phyloP scores from a whole-genome alignment of 2,797 vertebrate genomes.

The Micromesistius poutassou region DNA sequence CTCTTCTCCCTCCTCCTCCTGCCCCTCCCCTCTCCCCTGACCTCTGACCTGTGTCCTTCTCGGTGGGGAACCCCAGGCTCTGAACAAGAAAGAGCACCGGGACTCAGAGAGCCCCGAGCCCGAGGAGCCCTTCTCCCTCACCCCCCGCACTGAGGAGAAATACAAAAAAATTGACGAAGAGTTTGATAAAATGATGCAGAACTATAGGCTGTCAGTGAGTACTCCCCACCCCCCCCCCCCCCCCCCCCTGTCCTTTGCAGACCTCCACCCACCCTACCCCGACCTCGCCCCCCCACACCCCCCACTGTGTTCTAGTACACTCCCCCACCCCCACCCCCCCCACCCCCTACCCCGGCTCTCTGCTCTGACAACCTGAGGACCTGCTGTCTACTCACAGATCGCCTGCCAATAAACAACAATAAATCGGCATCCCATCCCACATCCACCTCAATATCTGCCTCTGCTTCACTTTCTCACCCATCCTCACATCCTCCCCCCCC shows the following conservation, averaged over 20 bases:
- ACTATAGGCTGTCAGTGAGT: slow-evolving; percentile 99
- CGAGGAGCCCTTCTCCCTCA: slow-evolving; percentile 95
- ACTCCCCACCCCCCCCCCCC: slow-evolving; percentile 54
- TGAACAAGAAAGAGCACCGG: slow-evolving; percentile 99
- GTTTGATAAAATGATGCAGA: slow-evolving; percentile 99
- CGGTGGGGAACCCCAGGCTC: slow-evolving; percentile 81
- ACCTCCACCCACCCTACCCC: slow-evolving; percentile 13
- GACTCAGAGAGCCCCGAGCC: slow-evolving; percentile 96
- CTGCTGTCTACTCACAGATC: slow-evolving; percentile 68
- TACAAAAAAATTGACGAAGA: slow-evolving; percentile 99
- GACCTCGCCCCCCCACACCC: slow-evolving; percentile 6
- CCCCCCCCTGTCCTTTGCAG: slow-evolving; percentile 11
- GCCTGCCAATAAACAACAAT: slow-evolving; percentile 52
- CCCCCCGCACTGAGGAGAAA: slow-evolving; percentile 98
- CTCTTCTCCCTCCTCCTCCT: slow-evolving; percentile 27
- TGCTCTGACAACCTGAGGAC: slow-evolving; percentile 17
- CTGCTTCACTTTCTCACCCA: not conserved
- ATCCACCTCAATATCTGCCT: not conserved
- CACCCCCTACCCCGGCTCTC: slow-evolving; percentile 4
- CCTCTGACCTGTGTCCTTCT: slow-evolving; percentile 32
- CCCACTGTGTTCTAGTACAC: not conserved
- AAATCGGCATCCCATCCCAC: slow-evolving; percentile 4
- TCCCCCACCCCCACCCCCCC: slow-evolving; percentile 13
- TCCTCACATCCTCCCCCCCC: slow-evolving; percentile 36
- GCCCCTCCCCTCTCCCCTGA: slow-evolving; percentile 12